Percentiles rank a stretch among this genome's conserved stretches.
Evolutionary conservation across 2,113 vertebrate species (phyloP).

Genomic region (Elanus axillaris): DNA sequence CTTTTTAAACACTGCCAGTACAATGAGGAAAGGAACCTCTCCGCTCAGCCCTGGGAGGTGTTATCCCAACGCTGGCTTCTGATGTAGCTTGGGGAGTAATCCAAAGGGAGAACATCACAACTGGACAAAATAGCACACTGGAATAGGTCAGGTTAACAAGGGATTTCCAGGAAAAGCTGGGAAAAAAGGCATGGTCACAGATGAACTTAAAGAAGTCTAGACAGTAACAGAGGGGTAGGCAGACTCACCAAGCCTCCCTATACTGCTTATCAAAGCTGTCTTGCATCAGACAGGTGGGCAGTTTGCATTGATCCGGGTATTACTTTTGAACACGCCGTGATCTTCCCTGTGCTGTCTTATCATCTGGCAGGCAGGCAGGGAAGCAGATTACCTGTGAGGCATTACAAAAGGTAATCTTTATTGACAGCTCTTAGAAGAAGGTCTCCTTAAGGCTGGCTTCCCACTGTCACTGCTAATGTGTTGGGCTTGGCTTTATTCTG

Average conservation of each 20-base stretch:
- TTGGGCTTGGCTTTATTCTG: not conserved
- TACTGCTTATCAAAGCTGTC: not conserved
- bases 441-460: not conserved
- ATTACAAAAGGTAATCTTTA: not conserved
- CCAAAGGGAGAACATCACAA: not conserved
- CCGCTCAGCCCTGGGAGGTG: not conserved
- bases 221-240: not conserved
- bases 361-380: not conserved
- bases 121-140: not conserved
- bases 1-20: not conserved
- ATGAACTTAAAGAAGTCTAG: not conserved
- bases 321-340: not conserved
- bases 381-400: not conserved
- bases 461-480: not conserved
- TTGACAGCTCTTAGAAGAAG: not conserved
- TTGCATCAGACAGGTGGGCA: not conserved
- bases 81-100: not conserved
- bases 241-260: not conserved
- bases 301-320: not conserved
- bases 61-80: rapidly evolving
- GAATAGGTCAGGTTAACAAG: not conserved
- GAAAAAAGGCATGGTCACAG: not conserved
- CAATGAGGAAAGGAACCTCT: not conserved
- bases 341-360: not conserved
- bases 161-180: not conserved